Conservation (phyloP, 2,888 invertebrate genomes). For the Orgyia antiqua region DNA sequence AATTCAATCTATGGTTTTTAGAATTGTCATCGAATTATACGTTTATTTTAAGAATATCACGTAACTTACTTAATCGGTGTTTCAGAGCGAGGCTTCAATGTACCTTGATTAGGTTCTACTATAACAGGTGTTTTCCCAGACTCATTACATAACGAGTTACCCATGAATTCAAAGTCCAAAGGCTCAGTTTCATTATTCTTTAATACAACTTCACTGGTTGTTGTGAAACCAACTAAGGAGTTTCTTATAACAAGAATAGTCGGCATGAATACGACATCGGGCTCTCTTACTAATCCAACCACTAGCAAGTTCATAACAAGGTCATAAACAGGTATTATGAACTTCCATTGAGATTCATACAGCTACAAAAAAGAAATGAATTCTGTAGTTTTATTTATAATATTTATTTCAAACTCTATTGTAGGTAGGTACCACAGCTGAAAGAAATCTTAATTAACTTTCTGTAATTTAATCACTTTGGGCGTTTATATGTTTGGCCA, state of each 20-base stretch:
- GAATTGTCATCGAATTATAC: no score
- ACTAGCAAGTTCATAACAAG: conserved; percentile 78
- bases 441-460: no score
- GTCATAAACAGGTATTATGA: conserved; percentile 77
- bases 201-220: conserved; percentile 57
- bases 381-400: not conserved
- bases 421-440: no score
- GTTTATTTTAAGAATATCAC: no score
- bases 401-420: not conserved
- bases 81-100: conserved; percentile 62
- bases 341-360: conserved; percentile 83
- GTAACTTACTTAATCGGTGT: conserved; percentile 68
- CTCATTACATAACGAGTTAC: conserved; percentile 75
- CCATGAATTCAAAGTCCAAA: conserved; percentile 71
- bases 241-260: conserved; percentile 79
- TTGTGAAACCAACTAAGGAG: conserved; percentile 77
- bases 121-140: conserved; percentile 69
- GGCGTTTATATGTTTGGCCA: no score
- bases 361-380: conserved; percentile 32
- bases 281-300: conserved; percentile 81
- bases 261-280: conserved; percentile 78
- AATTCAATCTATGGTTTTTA: no score
- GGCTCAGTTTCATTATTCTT: conserved; percentile 75
- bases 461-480: no score
- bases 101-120: conserved; percentile 71